These are phyloP conservation scores for Porites divaricata DNA, from an alignment of 92 coral and sea anemone species.

Conservation along the genomic window DNA sequence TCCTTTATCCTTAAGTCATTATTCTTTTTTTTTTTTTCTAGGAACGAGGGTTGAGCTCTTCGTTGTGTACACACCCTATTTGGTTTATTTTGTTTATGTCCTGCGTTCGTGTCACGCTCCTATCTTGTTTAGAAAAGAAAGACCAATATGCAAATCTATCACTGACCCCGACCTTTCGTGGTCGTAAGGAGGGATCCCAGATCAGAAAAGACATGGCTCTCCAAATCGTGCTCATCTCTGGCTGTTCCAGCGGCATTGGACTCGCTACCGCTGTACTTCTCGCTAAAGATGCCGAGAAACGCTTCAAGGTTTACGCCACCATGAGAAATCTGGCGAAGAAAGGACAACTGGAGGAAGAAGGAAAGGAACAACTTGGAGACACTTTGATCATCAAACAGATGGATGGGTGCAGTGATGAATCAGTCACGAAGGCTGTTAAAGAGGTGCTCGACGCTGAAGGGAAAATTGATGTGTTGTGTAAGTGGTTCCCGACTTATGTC, in stretches of 20 bases:
- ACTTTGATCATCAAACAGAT: slow-evolving; percentile 74
- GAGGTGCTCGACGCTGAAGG: slow-evolving; percentile 72
- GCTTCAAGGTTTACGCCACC: slow-evolving; percentile 93
- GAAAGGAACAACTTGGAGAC: slow-evolving; percentile 66
- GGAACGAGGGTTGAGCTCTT: too few species aligned
- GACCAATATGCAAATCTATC: too few species aligned
- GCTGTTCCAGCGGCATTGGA: slow-evolving; percentile 95
- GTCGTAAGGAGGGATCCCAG: too few species aligned
- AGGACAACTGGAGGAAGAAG: slow-evolving; percentile 74
- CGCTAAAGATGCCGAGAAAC: slow-evolving; percentile 81
- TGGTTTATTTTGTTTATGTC: too few species aligned
- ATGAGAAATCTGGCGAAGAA: slow-evolving; percentile 90
- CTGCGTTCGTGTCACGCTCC: too few species aligned
- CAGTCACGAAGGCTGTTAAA: slow-evolving; percentile 72
- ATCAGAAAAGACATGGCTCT: slow-evolving; percentile 34
- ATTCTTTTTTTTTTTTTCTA: too few species aligned
- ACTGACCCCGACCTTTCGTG: too few species aligned
- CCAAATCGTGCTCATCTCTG: slow-evolving; percentile 87
- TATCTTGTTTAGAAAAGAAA: too few species aligned
- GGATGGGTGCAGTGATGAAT: slow-evolving; percentile 89
- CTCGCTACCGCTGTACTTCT: slow-evolving; percentile 81
- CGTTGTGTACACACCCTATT: too few species aligned
- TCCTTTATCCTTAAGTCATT: too few species aligned
- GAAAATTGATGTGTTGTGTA: too few species aligned
- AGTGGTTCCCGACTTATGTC: too few species aligned